A percentile compares a stretch with the other conserved stretches of the same genome.
phyloP scores from a whole-genome alignment of 2,888 invertebrate species.

The Epiblema foenella region DNA sequence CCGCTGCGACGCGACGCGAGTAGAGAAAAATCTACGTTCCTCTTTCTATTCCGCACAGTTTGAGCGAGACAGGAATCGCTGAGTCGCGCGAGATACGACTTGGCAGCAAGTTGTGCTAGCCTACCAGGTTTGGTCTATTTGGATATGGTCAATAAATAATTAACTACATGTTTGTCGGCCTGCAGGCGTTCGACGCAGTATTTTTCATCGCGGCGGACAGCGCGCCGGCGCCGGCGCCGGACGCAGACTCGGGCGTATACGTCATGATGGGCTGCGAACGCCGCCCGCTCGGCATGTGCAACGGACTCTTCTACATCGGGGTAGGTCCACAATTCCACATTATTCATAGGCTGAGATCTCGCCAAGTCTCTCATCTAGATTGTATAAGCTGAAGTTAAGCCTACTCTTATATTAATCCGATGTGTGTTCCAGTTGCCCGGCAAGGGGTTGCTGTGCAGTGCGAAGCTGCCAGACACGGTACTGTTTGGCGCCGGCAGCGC shows the following conservation, averaged over 20 bases:
- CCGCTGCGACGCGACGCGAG: no score
- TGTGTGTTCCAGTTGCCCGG: conserved; percentile 83
- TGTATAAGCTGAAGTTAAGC: no score
- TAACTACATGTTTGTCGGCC: conserved; percentile 22
- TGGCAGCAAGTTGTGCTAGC: no score
- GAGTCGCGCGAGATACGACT: no score
- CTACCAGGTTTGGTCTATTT: no score
- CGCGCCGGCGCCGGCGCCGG: conserved; percentile 59
- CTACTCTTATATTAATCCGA: neutral
- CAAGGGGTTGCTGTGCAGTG: conserved; percentile 88
- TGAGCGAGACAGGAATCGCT: no score
- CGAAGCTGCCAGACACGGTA: conserved; percentile 89
- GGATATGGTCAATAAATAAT: no score
- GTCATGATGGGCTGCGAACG: conserved; percentile 88
- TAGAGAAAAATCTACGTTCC: no score
- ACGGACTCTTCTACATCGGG: conserved; percentile 87
- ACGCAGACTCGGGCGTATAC: conserved; percentile 83
- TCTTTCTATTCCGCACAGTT: no score
- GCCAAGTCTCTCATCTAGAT: no score
- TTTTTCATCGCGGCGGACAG: conserved; percentile 89
- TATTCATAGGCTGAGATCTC: no score
- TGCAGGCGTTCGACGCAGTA: conserved; percentile 90
- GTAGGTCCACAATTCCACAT: conserved; percentile 70
- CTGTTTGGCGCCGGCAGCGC: conserved; percentile 84
- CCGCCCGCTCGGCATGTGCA: conserved; percentile 87